Percentiles rank a stretch among this genome's conserved stretches.
phyloP scores from a whole-genome alignment of 2,888 invertebrate species.

The Ichneumoninae sp. region DNA sequence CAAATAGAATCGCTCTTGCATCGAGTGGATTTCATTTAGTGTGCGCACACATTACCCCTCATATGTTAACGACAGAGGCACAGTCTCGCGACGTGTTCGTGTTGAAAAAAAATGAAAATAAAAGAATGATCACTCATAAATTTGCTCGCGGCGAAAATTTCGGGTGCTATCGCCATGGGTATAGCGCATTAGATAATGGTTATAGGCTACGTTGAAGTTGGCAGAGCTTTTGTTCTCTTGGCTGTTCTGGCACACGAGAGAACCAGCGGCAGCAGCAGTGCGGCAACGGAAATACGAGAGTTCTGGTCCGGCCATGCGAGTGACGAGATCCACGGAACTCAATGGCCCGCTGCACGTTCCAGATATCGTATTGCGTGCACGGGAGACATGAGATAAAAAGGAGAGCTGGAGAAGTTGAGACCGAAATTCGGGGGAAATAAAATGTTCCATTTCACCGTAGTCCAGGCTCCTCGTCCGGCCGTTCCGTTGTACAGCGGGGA shows the following conservation, averaged over 20 bases:
- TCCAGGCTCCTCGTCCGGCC: not conserved
- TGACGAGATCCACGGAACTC: conserved; percentile 57
- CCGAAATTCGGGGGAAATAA: conserved; percentile 19
- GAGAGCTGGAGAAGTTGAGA: not conserved
- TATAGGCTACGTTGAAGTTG: conserved; percentile 17
- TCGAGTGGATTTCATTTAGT: too few species aligned
- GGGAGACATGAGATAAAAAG: not conserved
- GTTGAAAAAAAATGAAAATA: not conserved
- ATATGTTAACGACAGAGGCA: not conserved
- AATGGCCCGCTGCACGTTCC: conserved; percentile 61
- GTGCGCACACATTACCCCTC: not conserved
- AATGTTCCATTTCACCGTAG: conserved; percentile 1
- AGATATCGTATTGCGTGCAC: conserved; percentile 53
- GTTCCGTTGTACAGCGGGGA: not conserved
- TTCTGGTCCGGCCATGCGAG: conserved; percentile 32
- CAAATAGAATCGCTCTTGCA: too few species aligned
- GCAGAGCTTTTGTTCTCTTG: conserved; percentile 23
- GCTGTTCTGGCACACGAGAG: conserved; percentile 20
- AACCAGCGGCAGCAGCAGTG: conserved; percentile 19
- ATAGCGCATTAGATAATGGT: conserved; percentile 27
- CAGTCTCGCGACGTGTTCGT: not conserved
- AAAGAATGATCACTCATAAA: not conserved
- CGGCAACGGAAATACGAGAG: conserved; percentile 50
- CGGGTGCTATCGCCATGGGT: conserved; percentile 7
- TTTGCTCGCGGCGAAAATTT: conserved; percentile 22